Conservation (phyloP, 2,113 vertebrate genomes). For the Callorhinus ursinus region DNA sequence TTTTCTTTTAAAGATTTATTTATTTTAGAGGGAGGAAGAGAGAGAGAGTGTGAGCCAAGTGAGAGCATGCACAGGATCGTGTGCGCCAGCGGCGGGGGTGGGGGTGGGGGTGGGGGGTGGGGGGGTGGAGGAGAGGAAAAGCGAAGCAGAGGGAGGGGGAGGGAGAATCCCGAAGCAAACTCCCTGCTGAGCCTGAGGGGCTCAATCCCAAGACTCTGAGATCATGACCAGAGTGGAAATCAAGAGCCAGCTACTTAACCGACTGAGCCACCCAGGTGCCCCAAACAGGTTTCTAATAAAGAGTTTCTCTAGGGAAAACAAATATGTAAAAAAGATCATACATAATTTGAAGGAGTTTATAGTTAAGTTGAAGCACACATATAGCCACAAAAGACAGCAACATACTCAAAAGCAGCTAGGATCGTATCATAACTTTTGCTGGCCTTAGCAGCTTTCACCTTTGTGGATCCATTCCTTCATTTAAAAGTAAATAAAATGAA, state of each 20-base stretch:
- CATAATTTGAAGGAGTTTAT: neutral
- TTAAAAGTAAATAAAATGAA: neutral
- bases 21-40: neutral
- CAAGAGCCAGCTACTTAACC: neutral
- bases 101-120: no score
- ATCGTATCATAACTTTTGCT: neutral
- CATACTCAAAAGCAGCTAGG: neutral
- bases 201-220: neutral
- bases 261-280: neutral
- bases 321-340: neutral
- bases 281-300: neutral
- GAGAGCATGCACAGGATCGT: neutral
- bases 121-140: neutral
- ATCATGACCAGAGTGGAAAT: neutral
- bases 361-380: neutral
- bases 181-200: neutral
- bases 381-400: neutral
- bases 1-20: neutral
- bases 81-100: no score
- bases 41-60: neutral
- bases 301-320: neutral
- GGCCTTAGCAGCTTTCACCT: neutral
- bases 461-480: neutral
- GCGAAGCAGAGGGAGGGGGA: neutral
- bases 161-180: neutral